A percentile compares a stretch with the other conserved stretches of the same genome.
phyloP scores from a whole-genome alignment of 1,140 invertebrate genomes.

The Pachyrhynchus sulphureomaculatus region DNA sequence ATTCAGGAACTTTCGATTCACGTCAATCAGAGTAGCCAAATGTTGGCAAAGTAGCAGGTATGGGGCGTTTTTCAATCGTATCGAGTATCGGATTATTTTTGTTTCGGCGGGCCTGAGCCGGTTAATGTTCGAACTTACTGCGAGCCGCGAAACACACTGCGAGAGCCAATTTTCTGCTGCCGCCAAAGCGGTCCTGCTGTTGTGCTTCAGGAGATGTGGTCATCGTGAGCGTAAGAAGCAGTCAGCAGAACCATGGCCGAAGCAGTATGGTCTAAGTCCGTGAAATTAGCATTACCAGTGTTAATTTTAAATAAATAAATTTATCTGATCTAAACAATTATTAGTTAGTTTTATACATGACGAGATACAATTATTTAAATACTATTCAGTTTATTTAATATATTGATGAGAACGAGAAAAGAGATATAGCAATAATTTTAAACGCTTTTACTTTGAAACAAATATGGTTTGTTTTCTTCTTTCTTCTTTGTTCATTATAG shows the following conservation, averaged over 20 bases:
- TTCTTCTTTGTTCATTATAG: no score
- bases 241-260: slow-evolving; percentile 5
- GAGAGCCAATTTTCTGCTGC: slow-evolving; percentile 23
- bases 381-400: no score
- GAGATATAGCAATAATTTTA: no score
- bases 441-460: no score
- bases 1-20: slow-evolving; percentile 1
- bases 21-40: background rate
- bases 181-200: slow-evolving; percentile 23
- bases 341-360: no score
- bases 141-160: slow-evolving; percentile 43
- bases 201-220: slow-evolving; percentile 20
- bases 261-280: slow-evolving; percentile 7
- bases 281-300: slow-evolving; percentile 6
- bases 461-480: no score
- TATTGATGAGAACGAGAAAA: no score
- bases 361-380: no score
- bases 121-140: slow-evolving; percentile 26
- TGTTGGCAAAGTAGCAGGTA: slow-evolving; percentile 4
- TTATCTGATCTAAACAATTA: no score
- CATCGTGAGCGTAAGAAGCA: slow-evolving; percentile 18
- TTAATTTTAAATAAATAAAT: background rate
- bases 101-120: slow-evolving; percentile 17
- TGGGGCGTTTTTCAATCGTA: slow-evolving; percentile 11
- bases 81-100: slow-evolving; percentile 29